These are phyloP conservation scores for Clistopyga incitator DNA, from an alignment of 2,888 invertebrate species.

Conservation along the genomic window DNA sequence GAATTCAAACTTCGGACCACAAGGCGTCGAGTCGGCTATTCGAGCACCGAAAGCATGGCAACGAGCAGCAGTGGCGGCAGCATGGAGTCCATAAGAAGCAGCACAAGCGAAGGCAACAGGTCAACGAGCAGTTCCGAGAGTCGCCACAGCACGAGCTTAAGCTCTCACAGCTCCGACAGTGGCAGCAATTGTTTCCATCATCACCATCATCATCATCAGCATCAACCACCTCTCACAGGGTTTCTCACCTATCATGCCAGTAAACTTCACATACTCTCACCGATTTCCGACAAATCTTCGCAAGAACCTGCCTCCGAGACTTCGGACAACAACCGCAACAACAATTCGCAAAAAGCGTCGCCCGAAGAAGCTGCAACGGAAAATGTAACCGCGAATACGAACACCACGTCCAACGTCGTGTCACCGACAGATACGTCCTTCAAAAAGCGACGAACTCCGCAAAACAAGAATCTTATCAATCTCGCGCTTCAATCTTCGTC, in stretches of 20 bases:
- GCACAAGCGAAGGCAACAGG: conserved; percentile 94
- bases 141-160: conserved; percentile 92
- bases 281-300: conserved; percentile 95
- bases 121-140: conserved; percentile 95
- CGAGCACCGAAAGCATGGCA: conserved; percentile 94
- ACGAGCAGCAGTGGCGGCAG: conserved; percentile 95
- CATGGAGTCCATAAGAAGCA: conserved; percentile 94
- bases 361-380: conserved; percentile 88
- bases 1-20: conserved; percentile 88
- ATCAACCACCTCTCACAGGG: conserved; percentile 85
- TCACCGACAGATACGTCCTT: conserved; percentile 82
- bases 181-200: conserved; percentile 88
- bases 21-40: conserved; percentile 88
- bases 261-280: conserved; percentile 94
- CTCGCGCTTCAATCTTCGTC: conserved; percentile 88
- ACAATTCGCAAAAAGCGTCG: conserved; percentile 91
- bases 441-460: conserved; percentile 88
- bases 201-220: conserved; percentile 86
- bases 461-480: conserved; percentile 91
- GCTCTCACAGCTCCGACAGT: conserved; percentile 94
- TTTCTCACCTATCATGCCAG: conserved; percentile 90
- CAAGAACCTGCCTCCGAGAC: conserved; percentile 94
- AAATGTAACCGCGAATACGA: conserved; percentile 71
- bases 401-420: conserved; percentile 73
- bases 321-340: conserved; percentile 92